Conservation (phyloP, 2,797 vertebrate genomes). For the Gobionotothen gibberifrons region DNA sequence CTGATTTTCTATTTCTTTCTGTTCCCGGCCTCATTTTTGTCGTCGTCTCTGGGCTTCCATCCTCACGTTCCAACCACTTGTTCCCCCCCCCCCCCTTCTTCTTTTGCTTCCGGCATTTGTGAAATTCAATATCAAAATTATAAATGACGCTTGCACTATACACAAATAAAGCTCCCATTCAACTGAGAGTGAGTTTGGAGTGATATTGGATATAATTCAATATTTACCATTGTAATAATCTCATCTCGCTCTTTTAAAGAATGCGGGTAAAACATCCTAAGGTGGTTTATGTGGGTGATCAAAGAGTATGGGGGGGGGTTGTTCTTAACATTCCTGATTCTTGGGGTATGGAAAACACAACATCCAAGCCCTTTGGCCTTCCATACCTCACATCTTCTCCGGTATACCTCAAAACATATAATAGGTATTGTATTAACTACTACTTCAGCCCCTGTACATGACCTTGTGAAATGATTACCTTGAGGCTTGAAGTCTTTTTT, state of each 20-base stretch:
- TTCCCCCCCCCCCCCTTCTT: slow-evolving; percentile 29
- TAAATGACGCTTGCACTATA: slow-evolving; percentile 39
- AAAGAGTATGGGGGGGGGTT: slow-evolving; percentile 27
- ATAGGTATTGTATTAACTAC: no score
- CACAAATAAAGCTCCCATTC: slow-evolving; percentile 11
- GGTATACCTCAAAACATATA: neutral
- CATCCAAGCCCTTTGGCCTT: slow-evolving; percentile 9
- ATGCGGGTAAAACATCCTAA: neutral
- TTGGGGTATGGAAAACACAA: slow-evolving; percentile 12
- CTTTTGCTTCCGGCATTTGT: slow-evolving; percentile 58
- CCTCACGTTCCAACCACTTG: slow-evolving; percentile 76
- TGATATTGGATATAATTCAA: slow-evolving; percentile 30
- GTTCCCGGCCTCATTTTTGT: slow-evolving; percentile 32
- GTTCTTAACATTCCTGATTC: slow-evolving; percentile 55
- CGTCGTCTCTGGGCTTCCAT: slow-evolving; percentile 44
- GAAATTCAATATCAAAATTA: slow-evolving; percentile 70
- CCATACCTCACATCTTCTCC: slow-evolving; percentile 2
- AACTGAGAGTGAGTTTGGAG: slow-evolving; percentile 25
- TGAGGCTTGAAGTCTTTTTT: no score
- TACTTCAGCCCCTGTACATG: no score
- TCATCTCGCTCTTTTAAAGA: slow-evolving; percentile 1
- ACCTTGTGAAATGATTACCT: no score
- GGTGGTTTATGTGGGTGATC: slow-evolving; percentile 45
- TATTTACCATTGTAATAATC: slow-evolving; percentile 30
- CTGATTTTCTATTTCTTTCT: slow-evolving; percentile 10